Evolutionary conservation across 2,888 invertebrate species (phyloP), one percentile per base, ranked within the genome.

Genomic region (Amphipoea lucens): DNA sequence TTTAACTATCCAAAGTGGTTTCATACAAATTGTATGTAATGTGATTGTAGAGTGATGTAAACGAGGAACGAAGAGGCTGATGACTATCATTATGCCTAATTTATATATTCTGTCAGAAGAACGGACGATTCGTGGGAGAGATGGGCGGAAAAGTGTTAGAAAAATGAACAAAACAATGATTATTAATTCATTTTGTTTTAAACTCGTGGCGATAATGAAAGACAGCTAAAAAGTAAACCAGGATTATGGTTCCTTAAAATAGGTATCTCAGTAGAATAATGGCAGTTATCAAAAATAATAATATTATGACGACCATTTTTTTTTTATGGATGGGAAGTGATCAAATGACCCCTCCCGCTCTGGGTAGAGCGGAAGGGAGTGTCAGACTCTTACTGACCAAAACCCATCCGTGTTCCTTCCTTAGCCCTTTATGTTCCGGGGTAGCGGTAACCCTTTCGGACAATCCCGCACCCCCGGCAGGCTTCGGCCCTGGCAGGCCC

Each of bases 51-150:
- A 95, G 95, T 95, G 92, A 95, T 93, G 93, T 94, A 94, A 94
- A 94, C 94, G 93, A 95, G 94, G 94, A 92, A 92, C 91, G 91
- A 92, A 88, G 86, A 90, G 74, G 78, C 81, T 95, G 95, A 96
- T 96, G 92, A 93, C 95, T 91, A 89, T 95, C 95, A 96, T 96
- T 96, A 96, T 91, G 88, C 88, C 92, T 95, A 93, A 96, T 96
- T 96, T 96, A 94, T 95, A 96, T 95, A 95, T 94, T 92, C 93
- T 93, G 92, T 92, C 93, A 92, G 92, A 92, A 93, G 92, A 92
- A 95, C 93, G 91, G 90, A 91, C 90, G 89, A 90, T 92, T 93
- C 91, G 89, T 82, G 83, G 91, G 87, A 95, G 87, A 86, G 90
- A 83, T 87, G 87, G 4, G 72, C 29, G 29, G 75, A 87, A 77